These are phyloP conservation scores for Orycteropus afer DNA, from an alignment of 2,113 vertebrate genomes.

Conservation along the genomic window DNA sequence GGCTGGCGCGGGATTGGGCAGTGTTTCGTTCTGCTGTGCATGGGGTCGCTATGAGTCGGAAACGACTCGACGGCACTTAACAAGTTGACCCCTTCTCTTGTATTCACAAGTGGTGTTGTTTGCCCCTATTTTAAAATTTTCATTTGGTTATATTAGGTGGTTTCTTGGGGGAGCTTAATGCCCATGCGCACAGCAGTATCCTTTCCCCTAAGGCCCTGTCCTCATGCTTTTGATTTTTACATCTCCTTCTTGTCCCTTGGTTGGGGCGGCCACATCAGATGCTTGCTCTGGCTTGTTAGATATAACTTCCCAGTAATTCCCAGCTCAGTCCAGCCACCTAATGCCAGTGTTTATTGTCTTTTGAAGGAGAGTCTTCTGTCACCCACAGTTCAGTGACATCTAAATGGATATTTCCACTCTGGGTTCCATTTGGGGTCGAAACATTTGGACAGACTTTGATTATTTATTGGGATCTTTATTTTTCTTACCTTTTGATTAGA, in stretches of 20 bases:
- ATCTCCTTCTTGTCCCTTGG: background rate
- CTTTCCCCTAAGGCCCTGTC: background rate
- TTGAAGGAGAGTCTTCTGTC: background rate
- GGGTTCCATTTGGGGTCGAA: background rate
- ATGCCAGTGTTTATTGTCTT: background rate
- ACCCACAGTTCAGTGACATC: background rate
- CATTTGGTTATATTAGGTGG: background rate
- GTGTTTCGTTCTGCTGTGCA: no score
- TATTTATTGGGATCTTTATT: slow-evolving; percentile 36
- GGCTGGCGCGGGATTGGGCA: no score
- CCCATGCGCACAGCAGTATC: background rate
- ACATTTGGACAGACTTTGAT: slow-evolving; percentile 16
- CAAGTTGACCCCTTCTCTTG: background rate
- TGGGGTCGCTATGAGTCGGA: no score
- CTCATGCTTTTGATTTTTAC: background rate
- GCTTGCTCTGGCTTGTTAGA: background rate
- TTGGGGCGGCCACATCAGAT: background rate
- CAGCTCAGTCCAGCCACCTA: background rate
- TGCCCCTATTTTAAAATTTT: background rate
- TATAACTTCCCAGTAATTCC: background rate
- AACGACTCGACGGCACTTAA: no score
- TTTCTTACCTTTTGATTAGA: slow-evolving; percentile 28
- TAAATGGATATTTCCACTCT: background rate
- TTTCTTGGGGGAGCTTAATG: background rate
- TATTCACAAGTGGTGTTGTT: background rate